A percentile compares a stretch with the other conserved stretches of the same genome.
phyloP scores from a whole-genome alignment of 2,113 vertebrate genomes.

The Rhinogobius similis region DNA sequence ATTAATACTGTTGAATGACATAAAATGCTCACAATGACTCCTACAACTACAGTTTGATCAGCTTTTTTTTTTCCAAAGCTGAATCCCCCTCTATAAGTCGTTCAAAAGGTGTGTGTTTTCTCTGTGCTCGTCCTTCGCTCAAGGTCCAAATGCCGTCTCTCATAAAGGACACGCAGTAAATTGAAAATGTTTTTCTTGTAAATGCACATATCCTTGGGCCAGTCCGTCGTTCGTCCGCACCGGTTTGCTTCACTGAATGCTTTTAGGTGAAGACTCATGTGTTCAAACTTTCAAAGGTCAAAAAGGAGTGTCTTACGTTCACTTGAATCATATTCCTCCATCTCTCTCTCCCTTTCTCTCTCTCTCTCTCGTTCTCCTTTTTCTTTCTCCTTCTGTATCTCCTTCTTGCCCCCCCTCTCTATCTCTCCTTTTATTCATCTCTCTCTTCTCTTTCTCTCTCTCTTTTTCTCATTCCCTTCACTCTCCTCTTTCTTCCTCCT shows the following conservation, averaged over 20 bases:
- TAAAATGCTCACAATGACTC: background rate
- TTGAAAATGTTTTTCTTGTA: conserved; percentile 22
- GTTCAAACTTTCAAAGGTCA: conserved; percentile 33
- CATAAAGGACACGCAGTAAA: conserved; percentile 10
- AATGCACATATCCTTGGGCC: conserved; percentile 18
- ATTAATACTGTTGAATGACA: background rate
- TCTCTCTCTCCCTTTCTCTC: background rate
- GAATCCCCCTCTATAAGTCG: background rate
- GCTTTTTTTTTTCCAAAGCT: background rate
- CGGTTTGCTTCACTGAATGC: conserved; percentile 16
- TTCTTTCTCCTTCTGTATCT: too few species aligned
- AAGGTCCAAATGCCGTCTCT: conserved; percentile 22
- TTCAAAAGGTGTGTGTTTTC: background rate
- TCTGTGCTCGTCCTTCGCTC: conserved; percentile 16
- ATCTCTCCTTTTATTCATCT: too few species aligned
- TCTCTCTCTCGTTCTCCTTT: too few species aligned
- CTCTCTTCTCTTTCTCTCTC: too few species aligned
- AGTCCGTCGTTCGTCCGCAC: background rate
- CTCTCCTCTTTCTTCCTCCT: too few species aligned
- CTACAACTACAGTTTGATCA: background rate
- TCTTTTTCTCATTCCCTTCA: too few species aligned
- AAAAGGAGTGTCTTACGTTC: conserved; percentile 8
- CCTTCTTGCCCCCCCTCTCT: too few species aligned
- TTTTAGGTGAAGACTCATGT: conserved; percentile 25
- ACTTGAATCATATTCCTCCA: background rate